Conservation (phyloP, 2,888 invertebrate genomes). For the Philereme vetulata region DNA sequence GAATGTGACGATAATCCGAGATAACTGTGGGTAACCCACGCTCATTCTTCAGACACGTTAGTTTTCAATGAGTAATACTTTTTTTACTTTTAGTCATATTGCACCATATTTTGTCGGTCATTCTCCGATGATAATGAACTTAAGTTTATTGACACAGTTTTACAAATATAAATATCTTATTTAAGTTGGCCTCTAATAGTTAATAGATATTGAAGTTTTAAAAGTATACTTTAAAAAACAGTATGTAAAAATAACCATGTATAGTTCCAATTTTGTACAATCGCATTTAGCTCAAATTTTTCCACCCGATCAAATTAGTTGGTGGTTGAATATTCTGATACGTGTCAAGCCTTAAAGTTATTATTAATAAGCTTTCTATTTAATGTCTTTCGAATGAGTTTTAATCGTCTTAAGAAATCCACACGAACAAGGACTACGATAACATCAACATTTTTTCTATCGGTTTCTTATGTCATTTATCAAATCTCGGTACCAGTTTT, state of each 20-base stretch:
- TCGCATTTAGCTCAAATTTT: no score
- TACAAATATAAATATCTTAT: not conserved
- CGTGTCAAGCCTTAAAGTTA: no score
- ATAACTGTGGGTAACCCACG: slow-evolving; percentile 63
- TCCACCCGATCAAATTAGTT: no score
- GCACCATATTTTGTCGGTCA: slow-evolving; percentile 46
- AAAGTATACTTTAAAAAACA: no score
- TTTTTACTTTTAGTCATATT: slow-evolving; percentile 51
- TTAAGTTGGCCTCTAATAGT: no score
- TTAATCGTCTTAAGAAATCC: slow-evolving; percentile 6
- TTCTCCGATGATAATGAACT: slow-evolving; percentile 44
- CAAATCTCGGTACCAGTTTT: slow-evolving; percentile 29
- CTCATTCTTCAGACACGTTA: slow-evolving; percentile 53
- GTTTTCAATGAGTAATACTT: slow-evolving; percentile 60
- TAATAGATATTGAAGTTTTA: no score
- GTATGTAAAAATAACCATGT: no score
- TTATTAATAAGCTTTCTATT: not conserved
- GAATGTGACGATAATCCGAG: slow-evolving; percentile 50
- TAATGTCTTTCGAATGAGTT: not conserved
- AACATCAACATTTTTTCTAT: slow-evolving; percentile 13
- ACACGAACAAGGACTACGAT: slow-evolving; percentile 25
- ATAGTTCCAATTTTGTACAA: no score
- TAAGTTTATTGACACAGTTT: slow-evolving; percentile 51
- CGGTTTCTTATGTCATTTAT: slow-evolving; percentile 24
- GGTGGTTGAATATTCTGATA: no score